A percentile compares a stretch with the other conserved stretches of the same genome.
Evolutionary conservation across 2,797 vertebrate species (phyloP).

Genomic region (Sarcoramphus papa): DNA sequence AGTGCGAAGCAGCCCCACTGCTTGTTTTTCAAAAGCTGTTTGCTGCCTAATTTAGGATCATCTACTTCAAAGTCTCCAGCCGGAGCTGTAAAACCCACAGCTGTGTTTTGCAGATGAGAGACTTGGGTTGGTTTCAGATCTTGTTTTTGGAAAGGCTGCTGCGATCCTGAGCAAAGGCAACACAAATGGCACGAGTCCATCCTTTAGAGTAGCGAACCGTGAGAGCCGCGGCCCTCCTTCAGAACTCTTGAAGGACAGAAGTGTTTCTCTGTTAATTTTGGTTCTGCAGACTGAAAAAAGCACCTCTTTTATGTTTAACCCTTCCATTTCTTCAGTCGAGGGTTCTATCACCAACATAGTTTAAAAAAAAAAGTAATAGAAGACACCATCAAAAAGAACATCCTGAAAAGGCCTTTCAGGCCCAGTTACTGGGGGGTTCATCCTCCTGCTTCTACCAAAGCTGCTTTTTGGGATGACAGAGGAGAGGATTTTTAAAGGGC

Average conservation of each 20-base stretch:
- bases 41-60: not conserved
- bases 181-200: not conserved
- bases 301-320: not conserved
- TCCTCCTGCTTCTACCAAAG: not conserved
- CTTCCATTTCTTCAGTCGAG: not conserved
- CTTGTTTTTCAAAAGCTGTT: not conserved
- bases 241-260: not conserved
- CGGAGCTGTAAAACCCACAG: not conserved
- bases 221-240: not conserved
- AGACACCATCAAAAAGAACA: not conserved
- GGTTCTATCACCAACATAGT: not conserved
- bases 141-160: not conserved
- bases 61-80: not conserved
- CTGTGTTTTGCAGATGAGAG: not conserved
- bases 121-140: not conserved
- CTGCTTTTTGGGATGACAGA: not conserved
- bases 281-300: not conserved
- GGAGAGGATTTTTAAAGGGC: not conserved
- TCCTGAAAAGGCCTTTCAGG: not conserved
- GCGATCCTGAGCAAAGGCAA: not conserved
- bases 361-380: not conserved
- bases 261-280: not conserved
- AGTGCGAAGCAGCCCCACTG: not conserved
- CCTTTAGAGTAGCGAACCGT: accelerated
- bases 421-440: not conserved